Conservation (phyloP, 2,797 vertebrate species). For the Sebastes alutus region DNA sequence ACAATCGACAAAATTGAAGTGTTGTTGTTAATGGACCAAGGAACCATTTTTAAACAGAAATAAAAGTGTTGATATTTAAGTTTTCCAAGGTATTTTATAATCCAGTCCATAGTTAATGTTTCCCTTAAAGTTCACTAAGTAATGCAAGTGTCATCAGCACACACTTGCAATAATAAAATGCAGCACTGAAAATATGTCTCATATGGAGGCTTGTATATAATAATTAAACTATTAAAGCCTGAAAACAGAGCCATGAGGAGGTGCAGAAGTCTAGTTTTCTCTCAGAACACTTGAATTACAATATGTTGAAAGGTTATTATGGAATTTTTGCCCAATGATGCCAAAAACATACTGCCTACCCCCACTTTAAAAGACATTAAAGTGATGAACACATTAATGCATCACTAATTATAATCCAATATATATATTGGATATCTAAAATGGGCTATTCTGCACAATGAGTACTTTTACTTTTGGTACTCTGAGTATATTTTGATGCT, state of each 20-base stretch:
- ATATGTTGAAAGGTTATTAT: too few relatives aligned
- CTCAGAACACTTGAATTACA: too few relatives aligned
- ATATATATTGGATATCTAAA: background rate
- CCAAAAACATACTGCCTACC: too few relatives aligned
- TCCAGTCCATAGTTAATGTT: background rate
- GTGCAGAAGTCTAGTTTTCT: too few relatives aligned
- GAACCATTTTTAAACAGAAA: background rate
- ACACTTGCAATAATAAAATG: too few relatives aligned
- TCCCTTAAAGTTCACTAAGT: background rate
- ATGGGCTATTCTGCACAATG: background rate
- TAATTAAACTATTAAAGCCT: background rate
- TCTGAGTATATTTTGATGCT: background rate
- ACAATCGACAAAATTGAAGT: rapidly evolving
- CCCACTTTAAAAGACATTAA: background rate
- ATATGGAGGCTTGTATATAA: background rate
- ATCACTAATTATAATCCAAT: background rate
- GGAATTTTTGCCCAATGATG: too few relatives aligned
- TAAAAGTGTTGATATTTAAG: too few relatives aligned
- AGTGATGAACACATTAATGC: background rate
- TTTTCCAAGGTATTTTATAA: background rate
- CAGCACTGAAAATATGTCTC: background rate
- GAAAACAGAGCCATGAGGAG: too few relatives aligned
- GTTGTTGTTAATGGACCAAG: background rate
- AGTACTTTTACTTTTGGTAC: background rate
- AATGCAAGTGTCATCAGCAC: too few relatives aligned